phyloP scores from a whole-genome alignment of 2,888 invertebrate genomes.

The Pogonocherus hispidulus region DNA sequence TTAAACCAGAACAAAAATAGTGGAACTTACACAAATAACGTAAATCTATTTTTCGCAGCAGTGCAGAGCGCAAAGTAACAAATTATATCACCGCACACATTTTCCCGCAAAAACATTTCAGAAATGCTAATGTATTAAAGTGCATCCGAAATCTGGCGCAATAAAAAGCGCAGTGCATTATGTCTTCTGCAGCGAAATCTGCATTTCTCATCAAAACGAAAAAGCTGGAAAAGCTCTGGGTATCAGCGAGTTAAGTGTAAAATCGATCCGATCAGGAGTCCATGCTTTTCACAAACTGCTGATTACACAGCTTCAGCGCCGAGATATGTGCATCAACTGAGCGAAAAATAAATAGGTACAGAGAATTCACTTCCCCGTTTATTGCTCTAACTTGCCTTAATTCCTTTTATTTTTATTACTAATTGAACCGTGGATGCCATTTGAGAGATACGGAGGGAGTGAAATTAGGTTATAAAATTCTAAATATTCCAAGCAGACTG shows the following conservation, averaged over 20 bases:
- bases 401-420: constrained; percentile 47
- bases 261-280: constrained; percentile 57
- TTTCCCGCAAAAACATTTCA: constrained; percentile 28
- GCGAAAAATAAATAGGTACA: constrained; percentile 51
- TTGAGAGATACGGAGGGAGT: no score
- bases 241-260: constrained; percentile 58
- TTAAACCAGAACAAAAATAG: not conserved
- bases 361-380: constrained; percentile 38
- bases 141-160: constrained; percentile 43
- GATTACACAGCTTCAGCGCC: constrained; percentile 55
- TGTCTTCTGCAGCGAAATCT: constrained; percentile 50
- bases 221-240: constrained; percentile 58
- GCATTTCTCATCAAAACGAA: constrained; percentile 56
- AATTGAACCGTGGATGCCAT: constrained; percentile 8
- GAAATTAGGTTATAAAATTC: no score
- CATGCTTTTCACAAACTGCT: constrained; percentile 58
- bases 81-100: constrained; percentile 26
- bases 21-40: not conserved
- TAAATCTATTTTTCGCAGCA: not conserved
- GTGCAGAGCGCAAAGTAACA: not conserved
- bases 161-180: constrained; percentile 46
- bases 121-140: constrained; percentile 42
- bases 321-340: constrained; percentile 47
- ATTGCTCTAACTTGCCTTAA: constrained; percentile 37
- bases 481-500: no score